A percentile compares a stretch with the other conserved stretches of the same genome.
phyloP scores from a whole-genome alignment of 2,113 vertebrate species.

The Diadophis punctatus region DNA sequence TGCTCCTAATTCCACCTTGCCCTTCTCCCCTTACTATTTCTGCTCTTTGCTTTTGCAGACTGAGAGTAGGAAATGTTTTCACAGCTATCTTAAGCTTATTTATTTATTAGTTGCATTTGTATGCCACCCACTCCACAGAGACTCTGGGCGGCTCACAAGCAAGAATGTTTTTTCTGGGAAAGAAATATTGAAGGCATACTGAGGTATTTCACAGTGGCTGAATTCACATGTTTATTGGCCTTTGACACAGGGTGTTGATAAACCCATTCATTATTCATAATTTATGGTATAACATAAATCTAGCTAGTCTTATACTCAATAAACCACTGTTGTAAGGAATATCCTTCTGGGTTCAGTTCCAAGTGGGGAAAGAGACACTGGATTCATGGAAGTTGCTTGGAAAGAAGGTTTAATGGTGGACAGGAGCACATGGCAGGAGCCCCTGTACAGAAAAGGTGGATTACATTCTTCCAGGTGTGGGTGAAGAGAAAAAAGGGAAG shows the following conservation, averaged over 20 bases:
- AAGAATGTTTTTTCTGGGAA: background rate
- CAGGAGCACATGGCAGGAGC: no score
- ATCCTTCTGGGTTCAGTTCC: no score
- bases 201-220: background rate
- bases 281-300: background rate
- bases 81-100: background rate
- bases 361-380: no score
- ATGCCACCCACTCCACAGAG: no score
- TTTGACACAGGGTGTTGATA: background rate
- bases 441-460: no score
- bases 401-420: no score
- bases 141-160: no score
- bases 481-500: no score
- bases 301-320: background rate
- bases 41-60: background rate
- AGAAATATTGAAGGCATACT: background rate
- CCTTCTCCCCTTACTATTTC: background rate
- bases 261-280: background rate
- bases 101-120: no score
- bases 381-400: no score
- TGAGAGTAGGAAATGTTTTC: background rate
- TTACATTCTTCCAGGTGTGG: no score
- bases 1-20: constrained; percentile 9
- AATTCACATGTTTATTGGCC: background rate
- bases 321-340: no score